Evolutionary conservation across 2,888 invertebrate genomes (phyloP).

Genomic region (Pandemis corylana): DNA sequence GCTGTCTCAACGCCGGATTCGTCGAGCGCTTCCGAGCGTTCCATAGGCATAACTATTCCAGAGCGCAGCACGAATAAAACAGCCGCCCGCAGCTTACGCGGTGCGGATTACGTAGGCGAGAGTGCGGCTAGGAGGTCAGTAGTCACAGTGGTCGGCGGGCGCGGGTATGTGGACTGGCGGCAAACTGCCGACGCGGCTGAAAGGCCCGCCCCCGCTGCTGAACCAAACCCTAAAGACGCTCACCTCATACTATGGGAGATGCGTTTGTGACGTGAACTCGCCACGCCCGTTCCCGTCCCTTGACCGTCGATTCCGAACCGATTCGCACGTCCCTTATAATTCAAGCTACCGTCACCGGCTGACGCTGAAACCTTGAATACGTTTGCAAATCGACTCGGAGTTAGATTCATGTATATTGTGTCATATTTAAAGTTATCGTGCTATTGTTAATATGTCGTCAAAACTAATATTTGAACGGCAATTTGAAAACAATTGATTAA

Average conservation of each 20-base stretch:
- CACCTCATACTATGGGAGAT: constrained; percentile 95
- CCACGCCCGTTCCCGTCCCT: constrained; percentile 11
- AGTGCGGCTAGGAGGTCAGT: constrained; percentile 88
- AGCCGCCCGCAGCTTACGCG: constrained; percentile 73
- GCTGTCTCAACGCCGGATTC: constrained; percentile 79
- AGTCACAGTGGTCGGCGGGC: constrained; percentile 93
- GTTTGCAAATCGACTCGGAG: constrained; percentile 39
- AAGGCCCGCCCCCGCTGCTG: constrained; percentile 83
- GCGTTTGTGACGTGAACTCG: constrained; percentile 69
- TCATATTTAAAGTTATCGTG: constrained; percentile 58
- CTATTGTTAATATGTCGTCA: constrained; percentile 38
- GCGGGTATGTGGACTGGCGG: constrained; percentile 94
- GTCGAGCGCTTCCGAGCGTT: constrained; percentile 71
- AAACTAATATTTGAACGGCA: constrained; percentile 1
- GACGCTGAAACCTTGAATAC: constrained; percentile 45
- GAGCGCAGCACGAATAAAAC: constrained; percentile 54
- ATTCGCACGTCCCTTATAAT: constrained; percentile 3
- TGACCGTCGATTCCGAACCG: constrained; percentile 25
- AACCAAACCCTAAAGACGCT: constrained; percentile 93
- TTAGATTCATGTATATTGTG: constrained; percentile 53
- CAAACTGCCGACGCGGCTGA: constrained; percentile 88
- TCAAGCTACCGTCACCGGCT: constrained; percentile 23
- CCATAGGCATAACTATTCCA: constrained; percentile 48
- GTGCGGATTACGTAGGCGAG: constrained; percentile 73
- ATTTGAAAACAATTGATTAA: not conserved